Evolutionary conservation across 2,888 invertebrate species (phyloP), one percentile per base, ranked within the genome.

Genomic region (Incurvaria masculella): DNA sequence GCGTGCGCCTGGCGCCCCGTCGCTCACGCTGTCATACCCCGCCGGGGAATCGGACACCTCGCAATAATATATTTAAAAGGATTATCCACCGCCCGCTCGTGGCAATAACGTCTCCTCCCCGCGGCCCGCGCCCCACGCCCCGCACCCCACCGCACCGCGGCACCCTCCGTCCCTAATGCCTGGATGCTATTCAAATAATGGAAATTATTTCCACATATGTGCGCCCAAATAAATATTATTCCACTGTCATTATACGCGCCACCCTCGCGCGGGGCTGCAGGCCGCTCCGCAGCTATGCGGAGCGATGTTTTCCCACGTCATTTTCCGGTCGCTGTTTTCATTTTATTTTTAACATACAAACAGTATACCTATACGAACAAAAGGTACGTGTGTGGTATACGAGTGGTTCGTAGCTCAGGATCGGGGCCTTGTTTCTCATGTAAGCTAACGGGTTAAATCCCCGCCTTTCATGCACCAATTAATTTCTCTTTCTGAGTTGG

Each of bases 11-110:
- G 17, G 16, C 21, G 42, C 21, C 14, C 21, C 21, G 20, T 21
- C 42, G n/a, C 20, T 21, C 42, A 21, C n/a, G 42, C 21, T 21
- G 21, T 21, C 20, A 21, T 16, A 42, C 27, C 14, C 33, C 14
- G 14, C 33, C 33, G 33, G 33, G 33, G 33, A 14, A n/a, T 33
- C 33, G 33, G 33, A 33, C 33, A 33, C 8, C 33, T 69, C 62
- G 66, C 63, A 72, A 76, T 78, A 76, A 78, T 78, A 78, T 78
- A 78, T 78, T 78, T 78, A 78, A 33, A 78, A 78, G 76, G 78
- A 78, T 78, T 78, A 76, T 69, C 69, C 66, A 60, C 60, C 60
- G 16, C 26, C 27, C 66, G 33, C 33, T 33, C 14, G 69, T 67
- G 69, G 75, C 72, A 78, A 76, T 76, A 76, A 72, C 70, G 69